A percentile compares a stretch with the other conserved stretches of the same genome.
These are phyloP conservation scores for Chironomus tepperi DNA, from an alignment of 1,140 invertebrate species.

Conservation along the genomic window DNA sequence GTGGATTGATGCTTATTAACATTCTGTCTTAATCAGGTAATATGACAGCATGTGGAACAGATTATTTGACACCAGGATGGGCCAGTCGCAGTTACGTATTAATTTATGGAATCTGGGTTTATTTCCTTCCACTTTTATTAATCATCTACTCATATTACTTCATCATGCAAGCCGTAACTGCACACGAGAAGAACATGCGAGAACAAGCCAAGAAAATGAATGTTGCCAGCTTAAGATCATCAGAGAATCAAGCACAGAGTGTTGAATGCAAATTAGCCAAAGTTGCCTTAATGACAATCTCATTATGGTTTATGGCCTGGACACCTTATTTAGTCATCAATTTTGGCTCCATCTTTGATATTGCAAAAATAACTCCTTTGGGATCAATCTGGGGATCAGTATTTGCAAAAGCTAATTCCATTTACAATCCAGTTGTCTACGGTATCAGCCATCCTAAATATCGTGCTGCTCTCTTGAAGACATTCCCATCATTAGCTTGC, in stretches of 20 bases:
- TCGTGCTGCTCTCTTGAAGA: too few relatives aligned
- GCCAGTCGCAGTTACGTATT: constrained; percentile 54
- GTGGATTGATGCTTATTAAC: too few relatives aligned
- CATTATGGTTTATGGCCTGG: constrained; percentile 68
- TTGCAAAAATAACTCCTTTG: constrained; percentile 51
- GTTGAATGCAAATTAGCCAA: constrained; percentile 54
- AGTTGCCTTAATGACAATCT: constrained; percentile 64
- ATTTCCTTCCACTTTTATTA: constrained; percentile 52
- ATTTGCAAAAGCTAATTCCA: constrained; percentile 56
- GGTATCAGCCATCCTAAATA: not conserved
- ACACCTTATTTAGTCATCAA: constrained; percentile 65
- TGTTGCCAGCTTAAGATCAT: constrained; percentile 53
- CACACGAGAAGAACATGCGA: constrained; percentile 60
- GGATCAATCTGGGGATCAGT: constrained; percentile 59
- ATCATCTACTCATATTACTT: constrained; percentile 65
- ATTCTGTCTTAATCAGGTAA: constrained; percentile 40
- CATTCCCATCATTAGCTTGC: too few relatives aligned
- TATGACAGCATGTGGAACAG: constrained; percentile 70
- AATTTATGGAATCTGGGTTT: constrained; percentile 53
- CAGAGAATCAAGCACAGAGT: constrained; percentile 50
- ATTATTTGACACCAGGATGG: constrained; percentile 60
- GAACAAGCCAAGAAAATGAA: constrained; percentile 67
- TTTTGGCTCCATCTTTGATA: constrained; percentile 56
- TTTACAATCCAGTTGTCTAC: constrained; percentile 56
- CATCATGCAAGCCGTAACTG: constrained; percentile 54